These are phyloP conservation scores for Drosophila acutilabella DNA, from an alignment of 2,888 invertebrate species.

Conservation along the genomic window DNA sequence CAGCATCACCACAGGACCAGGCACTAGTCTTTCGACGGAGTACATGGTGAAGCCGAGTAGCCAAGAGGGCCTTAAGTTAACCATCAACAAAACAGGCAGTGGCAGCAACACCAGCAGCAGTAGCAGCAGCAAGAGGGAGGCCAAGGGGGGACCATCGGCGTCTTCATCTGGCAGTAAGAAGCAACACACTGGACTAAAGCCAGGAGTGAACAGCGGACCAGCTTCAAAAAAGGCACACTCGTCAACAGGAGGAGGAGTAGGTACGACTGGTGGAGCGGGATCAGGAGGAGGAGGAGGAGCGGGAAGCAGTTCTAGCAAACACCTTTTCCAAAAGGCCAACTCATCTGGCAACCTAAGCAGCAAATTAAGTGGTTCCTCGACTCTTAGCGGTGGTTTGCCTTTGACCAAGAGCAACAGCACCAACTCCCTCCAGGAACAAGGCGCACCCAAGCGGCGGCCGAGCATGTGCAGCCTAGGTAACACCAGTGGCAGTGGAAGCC, in stretches of 20 bases:
- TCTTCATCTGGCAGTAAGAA: conserved; percentile 80
- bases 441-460: conserved; percentile 59
- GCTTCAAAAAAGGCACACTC: conserved; percentile 88
- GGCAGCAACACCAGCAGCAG: conserved; percentile 75
- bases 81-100: conserved; percentile 87
- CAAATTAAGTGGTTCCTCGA: conserved; percentile 68
- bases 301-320: conserved; percentile 85
- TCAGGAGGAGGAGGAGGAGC: background rate
- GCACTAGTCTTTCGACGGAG: conserved; percentile 87
- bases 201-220: conserved; percentile 94
- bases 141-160: conserved; percentile 13
- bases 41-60: conserved; percentile 96
- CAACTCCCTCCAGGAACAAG: conserved; percentile 78
- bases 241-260: conserved; percentile 9
- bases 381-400: conserved; percentile 57
- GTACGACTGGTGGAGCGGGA: conserved; percentile 1
- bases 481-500: conserved; percentile 20
- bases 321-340: conserved; percentile 84
- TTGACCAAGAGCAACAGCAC: conserved; percentile 84
- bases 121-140: conserved; percentile 32
- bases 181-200: conserved; percentile 93
- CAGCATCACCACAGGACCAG: conserved; percentile 91
- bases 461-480: conserved; percentile 55
- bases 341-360: conserved; percentile 83
- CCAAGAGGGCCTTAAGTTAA: conserved; percentile 90